Percentiles rank a stretch among this genome's conserved stretches.
phyloP scores from a whole-genome alignment of 2,888 invertebrate genomes.

The Ashinkailepas kermadecensis region DNA sequence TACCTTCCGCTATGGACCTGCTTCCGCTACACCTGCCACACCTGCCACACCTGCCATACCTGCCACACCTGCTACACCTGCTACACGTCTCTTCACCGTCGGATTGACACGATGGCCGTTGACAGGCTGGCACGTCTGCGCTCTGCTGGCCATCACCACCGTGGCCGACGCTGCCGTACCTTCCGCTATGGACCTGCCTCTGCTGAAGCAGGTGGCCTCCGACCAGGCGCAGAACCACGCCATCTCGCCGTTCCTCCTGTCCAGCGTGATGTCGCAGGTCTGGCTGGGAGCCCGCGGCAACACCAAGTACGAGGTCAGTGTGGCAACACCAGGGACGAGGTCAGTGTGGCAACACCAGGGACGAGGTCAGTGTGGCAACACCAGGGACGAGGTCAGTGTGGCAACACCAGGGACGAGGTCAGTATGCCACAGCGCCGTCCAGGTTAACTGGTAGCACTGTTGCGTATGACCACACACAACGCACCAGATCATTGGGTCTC shows the following conservation, averaged over 20 bases:
- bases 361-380: neutral
- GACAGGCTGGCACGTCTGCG: too few relatives aligned
- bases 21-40: too few relatives aligned
- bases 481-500: too few relatives aligned
- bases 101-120: too few relatives aligned
- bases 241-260: neutral
- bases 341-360: neutral
- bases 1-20: neutral
- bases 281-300: neutral
- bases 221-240: neutral
- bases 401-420: neutral
- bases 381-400: neutral
- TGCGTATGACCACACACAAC: too few relatives aligned
- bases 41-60: too few relatives aligned
- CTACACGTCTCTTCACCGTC: too few relatives aligned
- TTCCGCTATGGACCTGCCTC: neutral
- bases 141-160: too few relatives aligned
- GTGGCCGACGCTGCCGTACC: neutral
- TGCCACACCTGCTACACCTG: too few relatives aligned
- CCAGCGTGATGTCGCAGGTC: neutral
- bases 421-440: neutral
- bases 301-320: neutral
- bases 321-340: neutral
- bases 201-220: neutral
- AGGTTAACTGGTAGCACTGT: too few relatives aligned